These are phyloP conservation scores for Amphiprion clarkii DNA, from an alignment of 2,797 vertebrate species.

Conservation along the genomic window DNA sequence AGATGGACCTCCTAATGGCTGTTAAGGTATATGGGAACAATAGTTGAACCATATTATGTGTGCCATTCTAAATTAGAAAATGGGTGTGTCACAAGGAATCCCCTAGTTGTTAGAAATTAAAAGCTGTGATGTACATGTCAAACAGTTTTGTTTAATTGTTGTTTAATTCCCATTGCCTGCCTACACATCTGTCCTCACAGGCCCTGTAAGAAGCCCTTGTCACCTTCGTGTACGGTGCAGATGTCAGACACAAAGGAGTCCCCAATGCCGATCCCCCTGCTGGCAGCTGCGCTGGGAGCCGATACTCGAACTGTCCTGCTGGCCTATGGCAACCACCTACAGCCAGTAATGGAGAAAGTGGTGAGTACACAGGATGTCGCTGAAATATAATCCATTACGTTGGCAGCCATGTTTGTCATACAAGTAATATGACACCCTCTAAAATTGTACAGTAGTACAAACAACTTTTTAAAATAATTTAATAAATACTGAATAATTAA, in stretches of 20 bases:
- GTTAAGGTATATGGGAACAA: background rate
- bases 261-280: constrained; percentile 91
- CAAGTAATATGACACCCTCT: too few relatives aligned
- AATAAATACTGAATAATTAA: background rate
- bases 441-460: too few relatives aligned
- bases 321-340: constrained; percentile 92
- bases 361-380: constrained; percentile 80
- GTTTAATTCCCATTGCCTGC: background rate
- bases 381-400: background rate
- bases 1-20: background rate
- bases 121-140: background rate
- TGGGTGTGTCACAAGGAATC: background rate
- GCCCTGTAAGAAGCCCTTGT: constrained; percentile 96
- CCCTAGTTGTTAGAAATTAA: background rate
- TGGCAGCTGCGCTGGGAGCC: constrained; percentile 88
- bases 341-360: constrained; percentile 93
- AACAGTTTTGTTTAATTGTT: background rate
- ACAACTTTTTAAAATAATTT: too few relatives aligned
- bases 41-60: background rate
- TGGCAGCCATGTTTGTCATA: too few relatives aligned
- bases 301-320: constrained; percentile 88
- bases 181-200: constrained; percentile 72
- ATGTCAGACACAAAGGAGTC: constrained; percentile 87
- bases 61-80: background rate
- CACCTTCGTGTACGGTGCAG: constrained; percentile 92